These are phyloP conservation scores for Leptonema lineaticorne DNA, from an alignment of 1,140 invertebrate species.

Conservation along the genomic window DNA sequence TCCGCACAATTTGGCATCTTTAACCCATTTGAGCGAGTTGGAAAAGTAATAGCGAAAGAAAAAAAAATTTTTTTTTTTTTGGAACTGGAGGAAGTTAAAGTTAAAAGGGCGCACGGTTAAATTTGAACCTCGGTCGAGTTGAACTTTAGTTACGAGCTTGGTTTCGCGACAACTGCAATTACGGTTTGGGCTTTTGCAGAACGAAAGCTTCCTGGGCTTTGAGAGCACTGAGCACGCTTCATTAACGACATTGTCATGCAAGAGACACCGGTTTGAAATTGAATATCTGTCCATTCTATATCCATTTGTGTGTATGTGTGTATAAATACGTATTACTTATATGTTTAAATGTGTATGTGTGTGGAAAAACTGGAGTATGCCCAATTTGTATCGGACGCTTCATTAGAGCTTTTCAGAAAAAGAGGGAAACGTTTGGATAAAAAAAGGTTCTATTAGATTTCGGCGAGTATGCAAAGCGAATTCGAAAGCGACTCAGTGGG, in stretches of 20 bases:
- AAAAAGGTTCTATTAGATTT: constrained; percentile 3
- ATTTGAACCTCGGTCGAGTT: too few species aligned
- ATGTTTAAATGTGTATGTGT: background rate
- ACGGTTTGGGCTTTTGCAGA: too few species aligned
- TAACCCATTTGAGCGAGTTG: too few species aligned
- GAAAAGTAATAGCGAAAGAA: too few species aligned
- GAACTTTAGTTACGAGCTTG: too few species aligned
- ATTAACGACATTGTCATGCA: constrained; percentile 19
- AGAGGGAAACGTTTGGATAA: background rate
- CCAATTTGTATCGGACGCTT: constrained; percentile 27
- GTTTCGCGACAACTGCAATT: too few species aligned
- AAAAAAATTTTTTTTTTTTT: too few species aligned
- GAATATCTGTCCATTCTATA: background rate
- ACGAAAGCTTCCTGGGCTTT: too few species aligned
- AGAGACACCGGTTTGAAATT: constrained; percentile 16
- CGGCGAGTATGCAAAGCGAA: background rate
- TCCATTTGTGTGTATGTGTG: background rate
- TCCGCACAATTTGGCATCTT: too few species aligned
- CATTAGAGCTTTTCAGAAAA: constrained; percentile 23
- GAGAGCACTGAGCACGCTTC: too few species aligned
- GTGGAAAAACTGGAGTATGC: background rate
- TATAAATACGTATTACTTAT: background rate
- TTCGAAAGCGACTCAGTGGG: background rate
- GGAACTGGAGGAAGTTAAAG: too few species aligned
- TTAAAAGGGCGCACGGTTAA: too few species aligned